Evolutionary conservation across 2,797 vertebrate genomes (phyloP), one percentile per base, ranked within the genome.

Genomic region (Gallinago nigripennis): DNA sequence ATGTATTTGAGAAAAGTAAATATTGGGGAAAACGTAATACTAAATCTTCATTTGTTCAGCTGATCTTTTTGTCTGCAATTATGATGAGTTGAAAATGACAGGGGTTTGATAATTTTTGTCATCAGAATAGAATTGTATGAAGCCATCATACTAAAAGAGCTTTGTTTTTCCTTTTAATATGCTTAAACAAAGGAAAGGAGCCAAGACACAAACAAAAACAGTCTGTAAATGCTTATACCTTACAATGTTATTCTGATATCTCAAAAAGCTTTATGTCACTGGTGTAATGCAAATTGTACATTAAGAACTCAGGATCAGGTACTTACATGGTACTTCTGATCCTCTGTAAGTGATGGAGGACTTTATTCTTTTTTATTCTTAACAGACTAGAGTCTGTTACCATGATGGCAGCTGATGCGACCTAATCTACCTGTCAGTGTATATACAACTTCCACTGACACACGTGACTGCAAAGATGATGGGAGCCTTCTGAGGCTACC

Each of bases 371-470:
- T 82, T 69, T 90, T 54, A 83, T 82, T 94, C 68, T 70, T 95
- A 48, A 33, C 45, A 87, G 88, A 87, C 81, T 61, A 88, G 30
- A 82, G 63, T 90, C 63, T 81, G 69, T 64, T 94, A 69, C 19
- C 1, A 69, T 51, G 77, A 75, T 81, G 58, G 82, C 85, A 92
- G 45, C 72, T 96, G 90, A 88, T 88, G 73, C 69, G 39, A 91
- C 88, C 82, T 91, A 95, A 93, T 95, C 68, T 65, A 88, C 77
- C 63, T 91, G 82, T 94, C 95, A 94, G 15, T 70, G 64, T 80
- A 46, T 19, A 39, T 90, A 45, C 54, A 77, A 63, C 54, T 86
- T 93, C 16, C 43, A 70, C 46, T 89, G 63, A 90, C 39, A 53
- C 88, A 91, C 13, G 11, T 94, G 88, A 95, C 83, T 85, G 92